Conservation (phyloP, 2,797 vertebrate genomes). For the Sebastes jordani region DNA sequence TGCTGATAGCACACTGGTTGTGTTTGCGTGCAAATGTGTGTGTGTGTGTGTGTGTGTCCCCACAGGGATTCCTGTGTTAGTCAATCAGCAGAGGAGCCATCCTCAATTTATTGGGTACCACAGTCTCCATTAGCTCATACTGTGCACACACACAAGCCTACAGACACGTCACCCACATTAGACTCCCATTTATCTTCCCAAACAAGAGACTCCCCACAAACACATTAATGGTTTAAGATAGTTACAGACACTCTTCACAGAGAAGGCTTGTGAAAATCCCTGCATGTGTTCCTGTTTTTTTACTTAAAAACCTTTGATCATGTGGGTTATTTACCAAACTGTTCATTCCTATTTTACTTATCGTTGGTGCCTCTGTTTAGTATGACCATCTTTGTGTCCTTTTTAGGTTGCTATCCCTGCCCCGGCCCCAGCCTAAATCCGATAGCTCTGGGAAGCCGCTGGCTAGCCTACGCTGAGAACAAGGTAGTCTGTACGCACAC, state of each 20-base stretch:
- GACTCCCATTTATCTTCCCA: conserved; percentile 76
- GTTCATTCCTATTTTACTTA: neutral
- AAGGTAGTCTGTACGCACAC: conserved; percentile 84
- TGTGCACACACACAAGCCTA: conserved; percentile 53
- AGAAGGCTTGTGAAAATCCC: neutral
- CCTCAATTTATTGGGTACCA: conserved; percentile 76
- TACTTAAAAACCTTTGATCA: neutral
- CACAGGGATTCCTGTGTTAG: conserved; percentile 78
- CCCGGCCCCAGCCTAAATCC: conserved; percentile 98
- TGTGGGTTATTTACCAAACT: neutral
- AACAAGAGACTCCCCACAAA: conserved; percentile 57
- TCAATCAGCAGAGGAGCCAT: conserved; percentile 84
- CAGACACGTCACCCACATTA: conserved; percentile 67
- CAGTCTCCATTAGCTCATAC: conserved; percentile 71
- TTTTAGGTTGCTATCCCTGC: conserved; percentile 95
- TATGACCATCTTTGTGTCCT: conserved; percentile 29
- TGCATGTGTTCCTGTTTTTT: neutral
- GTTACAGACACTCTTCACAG: conserved; percentile 34
- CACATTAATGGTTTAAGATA: conserved; percentile 70
- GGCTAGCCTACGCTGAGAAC: conserved; percentile 98
- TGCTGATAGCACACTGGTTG: neutral
- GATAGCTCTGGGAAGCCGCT: conserved; percentile 93
- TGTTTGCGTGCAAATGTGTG: neutral
- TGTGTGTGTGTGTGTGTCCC: conserved; percentile 60
- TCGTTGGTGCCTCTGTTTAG: neutral